These are phyloP conservation scores for Halcyon smyrnensis DNA, from an alignment of 2,797 vertebrate species.

Conservation along the genomic window DNA sequence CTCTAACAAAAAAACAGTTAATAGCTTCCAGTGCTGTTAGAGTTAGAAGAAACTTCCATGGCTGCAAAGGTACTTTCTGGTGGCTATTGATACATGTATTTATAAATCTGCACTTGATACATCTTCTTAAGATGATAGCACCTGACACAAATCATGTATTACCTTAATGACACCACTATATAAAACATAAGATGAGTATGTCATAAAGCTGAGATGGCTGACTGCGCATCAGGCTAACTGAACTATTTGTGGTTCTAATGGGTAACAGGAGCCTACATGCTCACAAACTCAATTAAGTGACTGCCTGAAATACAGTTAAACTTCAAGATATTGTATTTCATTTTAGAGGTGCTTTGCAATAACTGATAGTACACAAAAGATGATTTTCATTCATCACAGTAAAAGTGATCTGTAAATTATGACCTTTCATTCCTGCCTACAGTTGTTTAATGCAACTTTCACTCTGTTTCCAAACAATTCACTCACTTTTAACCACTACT, in stretches of 20 bases:
- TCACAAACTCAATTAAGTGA: slow-evolving; percentile 13
- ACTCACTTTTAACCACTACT: neutral
- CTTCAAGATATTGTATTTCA: neutral
- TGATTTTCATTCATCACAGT: neutral
- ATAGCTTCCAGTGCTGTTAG: neutral
- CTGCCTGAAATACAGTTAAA: slow-evolving; percentile 3
- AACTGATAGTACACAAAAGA: neutral
- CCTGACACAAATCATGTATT: slow-evolving; percentile 17
- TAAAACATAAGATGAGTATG: neutral
- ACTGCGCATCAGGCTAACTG: neutral
- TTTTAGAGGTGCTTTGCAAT: neutral
- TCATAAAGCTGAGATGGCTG: neutral
- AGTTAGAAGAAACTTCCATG: neutral
- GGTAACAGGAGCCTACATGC: neutral
- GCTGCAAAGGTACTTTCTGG: neutral
- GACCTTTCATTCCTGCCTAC: neutral
- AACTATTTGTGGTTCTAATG: neutral
- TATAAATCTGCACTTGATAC: neutral
- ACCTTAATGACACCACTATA: neutral
- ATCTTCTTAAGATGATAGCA: neutral
- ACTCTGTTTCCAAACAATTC: neutral
- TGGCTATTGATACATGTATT: neutral
- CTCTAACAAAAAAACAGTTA: neutral
- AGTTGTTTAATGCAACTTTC: neutral
- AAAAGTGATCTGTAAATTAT: neutral